Base-by-base conservation (phyloP, 2,113 vertebrate species). In the Steatornis caripensis region DNA sequence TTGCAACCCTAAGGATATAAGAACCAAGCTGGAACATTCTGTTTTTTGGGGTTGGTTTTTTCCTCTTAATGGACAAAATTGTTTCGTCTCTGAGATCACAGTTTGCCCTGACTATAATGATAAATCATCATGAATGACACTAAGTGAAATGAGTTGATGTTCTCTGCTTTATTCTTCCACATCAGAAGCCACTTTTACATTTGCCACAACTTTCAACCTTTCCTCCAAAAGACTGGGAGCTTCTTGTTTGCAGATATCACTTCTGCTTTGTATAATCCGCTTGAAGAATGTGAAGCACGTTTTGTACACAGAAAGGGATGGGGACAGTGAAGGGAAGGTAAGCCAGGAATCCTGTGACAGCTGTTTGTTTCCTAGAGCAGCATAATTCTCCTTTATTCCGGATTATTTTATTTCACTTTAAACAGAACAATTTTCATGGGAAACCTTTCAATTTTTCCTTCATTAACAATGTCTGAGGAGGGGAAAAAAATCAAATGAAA, bases 1-100 rank as follows among this genome's bases (percentile, higher is more conserved):
- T 96, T 95, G 88, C 94, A 98, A 97, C 96, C 98, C 97, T 96
- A 98, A 97, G 97, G 95, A 98, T 95, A 98, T 94, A 98, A 97
- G 96, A 98, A 96, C 93, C 95, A 96, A 97, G 96, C 94, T 91
- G 91, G 96, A 98, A 97, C 97, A 97, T 97, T 98, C 92, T 97
- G 89, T 2, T 70, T 11, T 96, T 89, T 8, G 37, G 58, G 62
- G n/a, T 13, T 85, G 29, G 24, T 90, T 93, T 77, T 87, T 51
- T 77, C 65, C 62, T 96, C 86, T 97, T 97, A 97, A 95, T 93
- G 84, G 96, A 92, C 96, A 97, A 97, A 98, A 98, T 97, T 97
- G 95, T 97, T 98, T 97, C 97, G 97, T 93, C 95, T 94, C 85
- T 17, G 53, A 98, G 94, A 98, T 95, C 95, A 87, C 76, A 84